Conservation (phyloP, 1,140 invertebrate genomes). For the Vanessa tameamea region DNA sequence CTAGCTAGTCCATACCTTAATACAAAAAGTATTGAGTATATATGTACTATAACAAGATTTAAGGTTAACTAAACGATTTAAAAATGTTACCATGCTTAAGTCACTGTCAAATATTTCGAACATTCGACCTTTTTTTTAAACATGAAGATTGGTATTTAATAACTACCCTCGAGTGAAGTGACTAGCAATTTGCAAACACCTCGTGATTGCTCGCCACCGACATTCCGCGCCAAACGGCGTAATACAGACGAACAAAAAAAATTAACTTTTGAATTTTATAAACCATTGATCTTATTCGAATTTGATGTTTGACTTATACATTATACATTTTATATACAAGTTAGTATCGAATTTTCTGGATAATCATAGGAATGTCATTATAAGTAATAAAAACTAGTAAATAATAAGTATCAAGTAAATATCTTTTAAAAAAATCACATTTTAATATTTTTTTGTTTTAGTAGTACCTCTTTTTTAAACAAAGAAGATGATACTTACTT, state of each 20-base stretch:
- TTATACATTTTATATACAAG: neutral
- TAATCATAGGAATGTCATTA: no score
- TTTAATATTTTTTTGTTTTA: no score
- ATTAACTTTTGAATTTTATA: constrained; percentile 10
- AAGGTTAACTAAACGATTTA: neutral
- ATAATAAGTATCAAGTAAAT: no score
- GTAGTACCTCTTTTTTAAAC: no score
- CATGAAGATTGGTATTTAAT: constrained; percentile 4
- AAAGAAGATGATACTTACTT: no score
- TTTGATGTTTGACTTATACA: neutral
- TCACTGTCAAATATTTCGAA: neutral
- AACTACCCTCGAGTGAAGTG: neutral
- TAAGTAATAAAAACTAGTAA: no score
- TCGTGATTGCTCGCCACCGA: constrained; percentile 17
- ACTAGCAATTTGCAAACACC: constrained; percentile 20
- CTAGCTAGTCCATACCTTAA: no score
- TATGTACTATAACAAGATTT: no score
- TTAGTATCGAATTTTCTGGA: no score
- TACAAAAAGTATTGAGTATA: no score
- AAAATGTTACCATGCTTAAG: neutral
- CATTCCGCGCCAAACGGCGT: constrained; percentile 15
- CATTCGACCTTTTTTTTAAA: neutral
- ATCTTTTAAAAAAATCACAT: no score
- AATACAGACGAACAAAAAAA: constrained; percentile 14
- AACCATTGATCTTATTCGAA: neutral